Evolutionary conservation across 2,113 vertebrate species (phyloP), one percentile per base, ranked within the genome.

Genomic region (Pachypanchax playfairii): DNA sequence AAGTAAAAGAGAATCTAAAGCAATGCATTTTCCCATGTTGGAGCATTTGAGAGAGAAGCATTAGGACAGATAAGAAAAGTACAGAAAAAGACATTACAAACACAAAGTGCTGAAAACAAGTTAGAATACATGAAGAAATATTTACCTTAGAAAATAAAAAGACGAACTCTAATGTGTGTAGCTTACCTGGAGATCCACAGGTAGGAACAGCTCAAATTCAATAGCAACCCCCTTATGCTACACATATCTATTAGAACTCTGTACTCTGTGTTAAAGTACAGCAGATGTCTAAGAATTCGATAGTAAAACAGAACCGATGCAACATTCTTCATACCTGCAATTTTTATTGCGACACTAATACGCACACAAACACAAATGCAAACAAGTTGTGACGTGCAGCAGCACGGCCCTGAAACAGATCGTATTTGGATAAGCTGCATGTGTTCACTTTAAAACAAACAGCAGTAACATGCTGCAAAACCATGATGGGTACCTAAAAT

Each of bases 1-100:
- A 71, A 59, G 80, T 56, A 87, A 90, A 85, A 82, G 39, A 70
- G 52, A 68, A 70, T 59, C 66, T 22, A 56, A 75, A 3, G 29
- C 22, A 60, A 69, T 61, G 74, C 71, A 65, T 55, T 57, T 41
- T 7, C 31, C 11, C 38, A 39, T 49, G 48, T 68, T 58, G 5
- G 13, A 60, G 56, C 8, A 38, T 14, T 55, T 50, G 25, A 73
- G 49, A 38, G 39, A 0, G 31, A 63, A 12, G 36, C 22, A 2
- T 17, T n/a, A 13, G 15, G 10, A 22, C 14, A 22, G 35, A 10
- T 10, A 24, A 17, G 8, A 36, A 52, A 52, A 7, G 28, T 25
- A 33, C 33, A 59, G 38, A 14, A 58, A 36, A 4, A 10, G 42
- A 3, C 22, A 24, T 36, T 24, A 10, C 25, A 22, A 25, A 49